phyloP scores from a whole-genome alignment of 2,888 invertebrate species.

The Gasteruption jaculator region DNA sequence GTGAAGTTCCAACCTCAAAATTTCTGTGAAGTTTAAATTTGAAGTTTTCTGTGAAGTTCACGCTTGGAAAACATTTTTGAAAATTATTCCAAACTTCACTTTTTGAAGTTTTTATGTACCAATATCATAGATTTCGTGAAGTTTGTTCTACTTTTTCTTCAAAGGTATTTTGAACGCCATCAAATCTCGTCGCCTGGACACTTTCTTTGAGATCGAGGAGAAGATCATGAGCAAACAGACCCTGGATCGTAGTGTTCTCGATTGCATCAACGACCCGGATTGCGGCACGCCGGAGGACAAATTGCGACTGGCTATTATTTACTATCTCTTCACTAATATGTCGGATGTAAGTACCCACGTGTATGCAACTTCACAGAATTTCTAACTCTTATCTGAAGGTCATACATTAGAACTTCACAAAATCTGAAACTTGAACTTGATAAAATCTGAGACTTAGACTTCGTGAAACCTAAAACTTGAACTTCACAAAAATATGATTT shows the following conservation, averaged over 20 bases:
- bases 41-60: too few relatives aligned
- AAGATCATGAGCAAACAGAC: conserved; percentile 90
- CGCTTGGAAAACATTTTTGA: too few relatives aligned
- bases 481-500: too few relatives aligned
- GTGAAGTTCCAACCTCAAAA: too few relatives aligned
- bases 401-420: too few relatives aligned
- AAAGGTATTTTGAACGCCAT: conserved; percentile 75
- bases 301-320: conserved; percentile 87
- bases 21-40: too few relatives aligned
- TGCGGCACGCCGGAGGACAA: conserved; percentile 90
- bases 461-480: too few relatives aligned
- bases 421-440: too few relatives aligned
- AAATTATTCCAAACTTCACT: too few relatives aligned
- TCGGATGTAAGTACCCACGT: conserved; percentile 56
- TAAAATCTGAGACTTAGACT: too few relatives aligned
- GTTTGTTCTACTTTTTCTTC: conserved; percentile 24
- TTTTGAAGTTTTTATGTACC: conserved; percentile 4
- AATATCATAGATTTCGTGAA: conserved; percentile 7
- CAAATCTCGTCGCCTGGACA: conserved; percentile 86
- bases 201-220: conserved; percentile 96
- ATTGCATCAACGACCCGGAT: conserved; percentile 80
- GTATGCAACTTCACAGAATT: not conserved
- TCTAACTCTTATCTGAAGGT: too few relatives aligned
- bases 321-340: conserved; percentile 81
- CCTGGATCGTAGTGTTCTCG: conserved; percentile 79